Evolutionary conservation across 1,140 invertebrate species (phyloP).

Genomic region (Lepidurus couesii): DNA sequence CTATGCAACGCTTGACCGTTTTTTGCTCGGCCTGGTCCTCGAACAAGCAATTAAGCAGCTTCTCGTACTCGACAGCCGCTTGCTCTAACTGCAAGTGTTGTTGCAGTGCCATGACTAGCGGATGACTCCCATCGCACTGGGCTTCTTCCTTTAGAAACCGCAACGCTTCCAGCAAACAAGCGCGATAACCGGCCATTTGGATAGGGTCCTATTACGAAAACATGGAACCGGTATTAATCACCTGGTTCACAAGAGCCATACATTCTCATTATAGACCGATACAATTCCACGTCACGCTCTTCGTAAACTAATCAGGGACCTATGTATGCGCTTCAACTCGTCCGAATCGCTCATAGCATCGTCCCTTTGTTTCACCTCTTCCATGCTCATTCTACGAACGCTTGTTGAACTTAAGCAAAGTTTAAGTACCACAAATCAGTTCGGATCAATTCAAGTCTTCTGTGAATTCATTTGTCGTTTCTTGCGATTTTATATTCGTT

Average conservation of each 20-base stretch:
- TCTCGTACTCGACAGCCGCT: constrained; percentile 14
- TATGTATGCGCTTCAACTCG: not conserved
- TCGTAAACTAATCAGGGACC: not conserved
- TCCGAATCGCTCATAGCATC: not conserved
- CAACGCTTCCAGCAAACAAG: not conserved
- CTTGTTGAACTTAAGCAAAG: not conserved
- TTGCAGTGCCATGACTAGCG: constrained; percentile 7
- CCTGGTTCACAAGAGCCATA: not conserved
- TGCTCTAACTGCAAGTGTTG: not conserved
- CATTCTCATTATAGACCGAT: not conserved
- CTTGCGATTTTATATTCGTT: too few relatives aligned
- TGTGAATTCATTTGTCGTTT: too few relatives aligned
- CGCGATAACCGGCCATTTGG: not conserved
- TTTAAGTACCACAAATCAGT: not conserved
- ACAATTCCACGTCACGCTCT: constrained; percentile 1
- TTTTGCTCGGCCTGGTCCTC: not conserved
- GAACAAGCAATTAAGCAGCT: not conserved
- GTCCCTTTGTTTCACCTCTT: not conserved
- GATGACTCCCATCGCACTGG: not conserved
- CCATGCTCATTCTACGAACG: not conserved
- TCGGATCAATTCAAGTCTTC: too few relatives aligned
- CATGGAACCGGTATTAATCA: not conserved
- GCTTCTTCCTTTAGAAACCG: not conserved
- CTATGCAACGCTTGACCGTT: not conserved
- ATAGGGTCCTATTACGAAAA: not conserved